A percentile compares a stretch with the other conserved stretches of the same genome.
phyloP scores from a whole-genome alignment of 1,140 invertebrate genomes.

The Theocolax elegans region DNA sequence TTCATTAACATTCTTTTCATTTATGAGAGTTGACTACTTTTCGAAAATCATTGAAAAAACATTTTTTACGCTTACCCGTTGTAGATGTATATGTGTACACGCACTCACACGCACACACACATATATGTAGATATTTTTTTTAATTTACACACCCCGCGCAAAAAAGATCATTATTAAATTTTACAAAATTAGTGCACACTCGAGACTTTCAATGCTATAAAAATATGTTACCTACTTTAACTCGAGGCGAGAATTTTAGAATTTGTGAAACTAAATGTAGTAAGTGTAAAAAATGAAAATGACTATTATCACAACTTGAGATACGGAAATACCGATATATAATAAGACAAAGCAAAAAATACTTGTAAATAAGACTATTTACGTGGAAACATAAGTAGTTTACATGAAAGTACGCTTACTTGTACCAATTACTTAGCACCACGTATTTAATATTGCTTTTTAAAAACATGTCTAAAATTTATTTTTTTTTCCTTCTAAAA shows the following conservation, averaged over 20 bases:
- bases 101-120: too few species aligned
- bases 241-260: not conserved
- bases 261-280: slow-evolving; percentile 7
- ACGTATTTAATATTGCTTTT: not conserved
- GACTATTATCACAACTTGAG: not conserved
- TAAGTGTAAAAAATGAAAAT: slow-evolving; percentile 14
- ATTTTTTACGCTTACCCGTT: too few species aligned
- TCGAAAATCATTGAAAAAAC: too few species aligned
- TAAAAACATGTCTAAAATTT: not conserved
- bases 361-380: slow-evolving; percentile 4
- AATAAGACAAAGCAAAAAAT: slow-evolving; percentile 1
- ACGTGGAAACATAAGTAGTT: not conserved
- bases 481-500: too few species aligned
- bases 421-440: slow-evolving; percentile 11
- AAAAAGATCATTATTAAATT: slow-evolving; percentile 15
- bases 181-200: not conserved
- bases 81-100: too few species aligned
- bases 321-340: slow-evolving; percentile 3
- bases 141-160: not conserved
- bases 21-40: too few species aligned
- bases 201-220: not conserved
- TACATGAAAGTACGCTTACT: not conserved
- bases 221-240: not conserved
- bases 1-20: too few species aligned
- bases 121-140: too few species aligned